Percentiles rank a stretch among this genome's conserved stretches.
These are phyloP conservation scores for Phaethornis superciliosus DNA, from an alignment of 2,113 vertebrate species.

Conservation along the genomic window DNA sequence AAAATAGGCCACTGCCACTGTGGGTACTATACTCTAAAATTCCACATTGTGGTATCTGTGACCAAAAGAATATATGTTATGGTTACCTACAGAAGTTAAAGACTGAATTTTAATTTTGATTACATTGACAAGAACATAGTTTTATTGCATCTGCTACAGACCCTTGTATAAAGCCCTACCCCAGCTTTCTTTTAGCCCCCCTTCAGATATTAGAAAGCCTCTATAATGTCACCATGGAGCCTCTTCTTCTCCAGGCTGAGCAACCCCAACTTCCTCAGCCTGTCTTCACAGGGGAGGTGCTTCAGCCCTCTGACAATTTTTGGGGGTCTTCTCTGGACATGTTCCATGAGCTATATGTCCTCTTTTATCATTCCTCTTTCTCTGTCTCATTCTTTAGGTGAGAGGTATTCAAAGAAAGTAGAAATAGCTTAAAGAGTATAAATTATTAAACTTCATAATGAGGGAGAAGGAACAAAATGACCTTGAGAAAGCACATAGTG, in stretches of 20 bases:
- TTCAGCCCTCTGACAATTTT: no score
- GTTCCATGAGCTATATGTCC: no score
- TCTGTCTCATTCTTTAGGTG: neutral
- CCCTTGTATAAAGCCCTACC: no score
- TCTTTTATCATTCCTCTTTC: no score
- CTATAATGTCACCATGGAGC: no score
- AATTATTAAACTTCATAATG: conserved; percentile 22
- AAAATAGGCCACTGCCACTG: neutral
- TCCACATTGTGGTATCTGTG: neutral
- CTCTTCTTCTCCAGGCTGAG: no score
- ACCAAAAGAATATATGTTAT: neutral
- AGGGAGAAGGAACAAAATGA: neutral
- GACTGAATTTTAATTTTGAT: neutral
- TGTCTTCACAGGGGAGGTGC: no score
- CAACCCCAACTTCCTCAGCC: no score
- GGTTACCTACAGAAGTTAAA: neutral
- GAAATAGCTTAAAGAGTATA: neutral
- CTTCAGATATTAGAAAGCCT: no score
- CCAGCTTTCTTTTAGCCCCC: no score
- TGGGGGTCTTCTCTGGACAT: no score
- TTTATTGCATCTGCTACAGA: neutral
- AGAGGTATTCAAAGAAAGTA: neutral
- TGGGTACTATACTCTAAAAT: neutral
- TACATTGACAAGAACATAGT: neutral
- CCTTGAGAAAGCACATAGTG: neutral